phyloP scores from a whole-genome alignment of 30 jellyfish, hydroid and myxozoan species.

The Aurelia sp. region DNA sequence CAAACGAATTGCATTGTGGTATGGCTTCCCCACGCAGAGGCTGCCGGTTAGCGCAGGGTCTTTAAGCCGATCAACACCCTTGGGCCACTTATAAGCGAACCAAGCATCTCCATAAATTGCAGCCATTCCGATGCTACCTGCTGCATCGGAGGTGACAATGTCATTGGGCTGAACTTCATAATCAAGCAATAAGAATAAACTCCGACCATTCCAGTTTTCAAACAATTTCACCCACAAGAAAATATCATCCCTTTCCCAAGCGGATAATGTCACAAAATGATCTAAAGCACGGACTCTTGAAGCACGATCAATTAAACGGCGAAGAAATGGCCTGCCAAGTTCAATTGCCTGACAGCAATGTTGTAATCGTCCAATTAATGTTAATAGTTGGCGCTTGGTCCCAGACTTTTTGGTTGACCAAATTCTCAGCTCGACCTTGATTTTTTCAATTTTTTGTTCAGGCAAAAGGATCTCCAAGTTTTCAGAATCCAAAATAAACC shows the following conservation, averaged over 20 bases:
- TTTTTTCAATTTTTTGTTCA: conserved; percentile 36
- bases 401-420: conserved; percentile 8
- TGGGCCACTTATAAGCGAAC: conserved; percentile 38
- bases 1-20: too few species aligned
- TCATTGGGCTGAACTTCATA: not conserved
- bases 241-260: conserved; percentile 58
- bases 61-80: not conserved
- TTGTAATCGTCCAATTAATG: conserved; percentile 59
- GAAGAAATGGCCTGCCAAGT: conserved; percentile 9
- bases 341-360: conserved; percentile 75
- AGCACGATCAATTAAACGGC: conserved; percentile 57
- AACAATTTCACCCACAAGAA: conserved; percentile 52
- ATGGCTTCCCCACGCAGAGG: too few species aligned
- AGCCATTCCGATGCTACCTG: conserved; percentile 46
- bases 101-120: conserved; percentile 8
- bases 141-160: conserved; percentile 17
- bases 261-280: conserved; percentile 20
- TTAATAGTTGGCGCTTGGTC: conserved; percentile 55
- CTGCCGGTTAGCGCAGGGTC: too few species aligned
- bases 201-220: conserved; percentile 72
- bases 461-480: conserved; percentile 50
- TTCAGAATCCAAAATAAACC: conserved; percentile 56
- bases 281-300: conserved; percentile 31
- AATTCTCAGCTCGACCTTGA: conserved; percentile 11
- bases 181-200: conserved; percentile 28